A percentile compares a stretch with the other conserved stretches of the same genome.
These are phyloP conservation scores for Aurelia coerulea DNA, from an alignment of 30 jellyfish, hydroid and myxozoan genomes.

Conservation along the genomic window DNA sequence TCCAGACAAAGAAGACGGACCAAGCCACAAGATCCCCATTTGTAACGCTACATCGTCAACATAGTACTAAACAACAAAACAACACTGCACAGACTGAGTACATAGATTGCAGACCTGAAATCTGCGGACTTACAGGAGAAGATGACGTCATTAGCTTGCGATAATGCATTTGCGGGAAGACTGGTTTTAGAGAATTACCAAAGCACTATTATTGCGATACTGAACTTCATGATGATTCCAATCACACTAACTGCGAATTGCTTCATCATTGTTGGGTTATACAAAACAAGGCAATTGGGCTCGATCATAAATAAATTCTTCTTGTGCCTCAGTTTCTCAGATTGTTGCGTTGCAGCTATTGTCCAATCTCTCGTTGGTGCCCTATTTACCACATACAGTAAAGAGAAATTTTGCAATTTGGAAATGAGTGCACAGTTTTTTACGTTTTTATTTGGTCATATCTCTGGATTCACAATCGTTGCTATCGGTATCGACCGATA, in stretches of 20 bases:
- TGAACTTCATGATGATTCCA: constrained; percentile 36
- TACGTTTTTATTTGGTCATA: constrained; percentile 43
- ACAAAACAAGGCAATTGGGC: constrained; percentile 40
- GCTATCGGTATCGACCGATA: constrained; percentile 52
- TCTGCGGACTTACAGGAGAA: not conserved
- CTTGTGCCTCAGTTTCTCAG: constrained; percentile 45
- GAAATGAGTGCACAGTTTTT: constrained; percentile 47
- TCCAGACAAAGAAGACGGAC: too few relatives aligned
- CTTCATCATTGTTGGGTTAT: constrained; percentile 16
- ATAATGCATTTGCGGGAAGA: constrained; percentile 34
- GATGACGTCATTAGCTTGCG: constrained; percentile 9
- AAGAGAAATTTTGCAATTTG: constrained; percentile 14
- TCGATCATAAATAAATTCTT: constrained; percentile 18
- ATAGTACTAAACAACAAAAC: too few relatives aligned
- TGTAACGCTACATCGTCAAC: too few relatives aligned
- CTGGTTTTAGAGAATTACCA: constrained; percentile 13
- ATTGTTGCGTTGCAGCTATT: constrained; percentile 33
- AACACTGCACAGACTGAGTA: too few relatives aligned
- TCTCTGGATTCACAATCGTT: constrained; percentile 44
- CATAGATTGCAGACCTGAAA: constrained; percentile 11
- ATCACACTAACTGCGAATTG: constrained; percentile 29
- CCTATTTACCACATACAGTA: constrained; percentile 36
- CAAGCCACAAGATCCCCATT: too few relatives aligned
- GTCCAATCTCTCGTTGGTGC: constrained; percentile 43
- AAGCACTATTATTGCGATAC: constrained; percentile 21